Evolutionary conservation across 2,888 invertebrate species (phyloP), one percentile per base, ranked within the genome.

Genomic region (Idaea aversata): DNA sequence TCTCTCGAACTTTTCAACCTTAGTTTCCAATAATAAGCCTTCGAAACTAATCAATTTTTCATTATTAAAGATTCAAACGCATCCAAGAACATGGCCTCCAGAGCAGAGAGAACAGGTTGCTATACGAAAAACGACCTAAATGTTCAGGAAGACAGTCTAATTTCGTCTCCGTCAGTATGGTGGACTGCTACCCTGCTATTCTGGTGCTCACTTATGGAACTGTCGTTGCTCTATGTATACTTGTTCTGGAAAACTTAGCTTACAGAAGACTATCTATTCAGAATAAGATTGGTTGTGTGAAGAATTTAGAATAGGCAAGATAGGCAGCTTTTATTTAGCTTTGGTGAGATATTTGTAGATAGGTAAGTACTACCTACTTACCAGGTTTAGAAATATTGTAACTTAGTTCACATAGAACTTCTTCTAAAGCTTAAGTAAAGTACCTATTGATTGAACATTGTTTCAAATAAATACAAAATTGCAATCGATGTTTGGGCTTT

Each of bases 101-200:
- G 74, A 85, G 87, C 58, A 89, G 95, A 15, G 95, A 95, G 72
- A 90, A 94, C 88, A 77, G 80, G 61, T 84, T 94, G 61, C 85
- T 95, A 36, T 96, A 95, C 78, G 94, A 95, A 35, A 94, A 93
- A 67, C 94, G 94, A 74, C 96, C 96, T 0, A 88, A 88, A 70
- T 96, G 96, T 74, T 85, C 88, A 0, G 94, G 94, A 5, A 95
- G 95, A 72, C 89, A 87, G 57, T 93, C 93, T 0, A 92, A 88
- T 70, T 96, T 96, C 77, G 90, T 96, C 15, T 95, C 95, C 47
- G 96, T 95, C 57, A 94, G 95, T 71, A 90, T 95, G 80, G 93
- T 95, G 0, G 95, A 95, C 76, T 94, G 94, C 71, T 94, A 94
- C 75, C 92, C 92, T 0, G 91, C 90, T 0, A 65, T 93, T 4